Evolutionary conservation across 2,797 vertebrate species (phyloP).

Genomic region (Acipenser ruthenus): DNA sequence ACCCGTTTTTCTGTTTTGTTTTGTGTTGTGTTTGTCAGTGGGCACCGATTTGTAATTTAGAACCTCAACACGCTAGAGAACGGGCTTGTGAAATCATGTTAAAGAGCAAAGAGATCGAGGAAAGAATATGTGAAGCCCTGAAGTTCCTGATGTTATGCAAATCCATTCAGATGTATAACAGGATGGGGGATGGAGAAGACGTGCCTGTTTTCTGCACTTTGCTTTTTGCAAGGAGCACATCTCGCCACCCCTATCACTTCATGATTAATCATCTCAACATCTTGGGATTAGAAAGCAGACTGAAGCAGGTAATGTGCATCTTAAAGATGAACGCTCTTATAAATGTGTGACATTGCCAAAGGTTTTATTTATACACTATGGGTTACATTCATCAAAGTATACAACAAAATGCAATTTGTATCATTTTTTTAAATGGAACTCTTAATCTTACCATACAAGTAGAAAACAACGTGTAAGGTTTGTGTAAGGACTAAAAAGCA

Average conservation of each 20-base stretch:
- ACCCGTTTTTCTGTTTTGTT: background rate
- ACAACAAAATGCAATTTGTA: too few relatives aligned
- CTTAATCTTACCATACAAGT: too few relatives aligned
- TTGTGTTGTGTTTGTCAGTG: background rate
- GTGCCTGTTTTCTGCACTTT: background rate
- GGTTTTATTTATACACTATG: too few relatives aligned
- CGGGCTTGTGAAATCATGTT: background rate
- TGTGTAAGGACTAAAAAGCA: too few relatives aligned
- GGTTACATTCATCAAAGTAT: too few relatives aligned
- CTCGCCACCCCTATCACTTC: background rate
- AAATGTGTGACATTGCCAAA: too few relatives aligned
- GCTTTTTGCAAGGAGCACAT: background rate
- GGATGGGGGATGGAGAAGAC: background rate
- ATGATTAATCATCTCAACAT: background rate
- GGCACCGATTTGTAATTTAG: background rate
- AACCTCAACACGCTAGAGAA: background rate
- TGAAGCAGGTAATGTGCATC: background rate
- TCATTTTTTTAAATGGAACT: too few relatives aligned
- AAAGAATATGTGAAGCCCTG: background rate
- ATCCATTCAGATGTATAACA: background rate
- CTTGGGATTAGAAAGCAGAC: background rate
- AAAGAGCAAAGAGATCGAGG: background rate
- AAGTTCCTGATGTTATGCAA: background rate
- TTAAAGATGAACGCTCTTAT: too few relatives aligned
- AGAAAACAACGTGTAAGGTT: too few relatives aligned